Evolutionary conservation across 2,888 invertebrate species (phyloP), one percentile per base, ranked within the genome.

Genomic region (Dryobota labecula): DNA sequence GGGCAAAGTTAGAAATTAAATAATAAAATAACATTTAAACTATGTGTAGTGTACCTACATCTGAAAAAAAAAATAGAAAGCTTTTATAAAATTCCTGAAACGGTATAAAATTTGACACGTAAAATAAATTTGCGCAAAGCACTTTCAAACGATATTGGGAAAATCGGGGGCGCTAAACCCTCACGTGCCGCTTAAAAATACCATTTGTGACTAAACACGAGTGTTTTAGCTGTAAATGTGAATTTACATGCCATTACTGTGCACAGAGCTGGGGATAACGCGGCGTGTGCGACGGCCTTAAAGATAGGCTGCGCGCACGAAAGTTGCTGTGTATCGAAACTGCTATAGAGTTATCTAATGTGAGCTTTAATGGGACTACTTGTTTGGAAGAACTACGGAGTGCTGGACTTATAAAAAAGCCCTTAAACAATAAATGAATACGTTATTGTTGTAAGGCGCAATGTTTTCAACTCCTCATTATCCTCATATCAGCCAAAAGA

Each of bases 221-320:
- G 77, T 81, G 71, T 84, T 83, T 87, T 79, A 72, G 76, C 76
- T 76, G 79, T 86, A 83, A 87, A 87, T 86, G 85, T 80, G 83
- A 86, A 89, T 89, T 89, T 89, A 86, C 88, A 88, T 87, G 83
- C 82, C 86, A 86, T 89, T 89, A 88, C 86, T 65, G 78, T 68
- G 62, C 67, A 62, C 43, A 30, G 72, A 24, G 13, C 38, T 45
- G 76, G 9, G 51, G 27, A 24, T 60, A 69, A 71, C 38, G 66
- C 15, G 63, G 15, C 45, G 47, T 58, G 61, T 61, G 30, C n/a
- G 30, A 20, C 41, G 51, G 41, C 47, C 41, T 9, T 45, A 60
- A 60, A 58, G 56, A 53, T 33, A 27, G 49, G 18, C 57, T 66
- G 33, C 5, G 41, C 58, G 47, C 11, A 5, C 20, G 66, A 18